phyloP scores from a whole-genome alignment of 2,797 vertebrate genomes.

The Allobates femoralis region DNA sequence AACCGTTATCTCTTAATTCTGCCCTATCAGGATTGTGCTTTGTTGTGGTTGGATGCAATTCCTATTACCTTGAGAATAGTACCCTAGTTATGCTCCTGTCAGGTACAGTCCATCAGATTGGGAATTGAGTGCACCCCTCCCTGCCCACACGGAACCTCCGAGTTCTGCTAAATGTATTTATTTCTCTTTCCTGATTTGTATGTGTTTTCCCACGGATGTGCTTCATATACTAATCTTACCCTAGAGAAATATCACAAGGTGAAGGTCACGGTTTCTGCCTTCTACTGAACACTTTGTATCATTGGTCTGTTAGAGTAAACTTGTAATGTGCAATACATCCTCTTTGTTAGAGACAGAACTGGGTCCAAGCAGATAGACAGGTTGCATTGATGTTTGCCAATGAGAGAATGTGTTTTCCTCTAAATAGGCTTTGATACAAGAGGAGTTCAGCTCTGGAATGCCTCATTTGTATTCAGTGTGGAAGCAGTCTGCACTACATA shows the following conservation, averaged over 20 bases:
- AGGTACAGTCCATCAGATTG: neutral
- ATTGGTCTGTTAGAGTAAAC: neutral
- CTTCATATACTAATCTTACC: neutral
- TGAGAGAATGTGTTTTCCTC: constrained; percentile 37
- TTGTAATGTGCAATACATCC: constrained; percentile 2
- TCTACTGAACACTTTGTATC: neutral
- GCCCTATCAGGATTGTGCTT: too few species aligned
- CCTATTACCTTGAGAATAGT: too few species aligned
- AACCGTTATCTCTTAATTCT: too few species aligned
- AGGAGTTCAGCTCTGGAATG: neutral
- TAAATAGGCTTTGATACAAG: constrained; percentile 32
- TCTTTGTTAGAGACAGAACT: constrained; percentile 17
- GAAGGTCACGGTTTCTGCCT: neutral
- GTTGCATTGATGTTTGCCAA: constrained; percentile 33
- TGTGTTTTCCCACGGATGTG: neutral
- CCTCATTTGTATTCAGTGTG: constrained; percentile 56
- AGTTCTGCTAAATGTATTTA: neutral
- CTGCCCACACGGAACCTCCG: too few species aligned
- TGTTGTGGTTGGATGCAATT: too few species aligned
- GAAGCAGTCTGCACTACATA: constrained; percentile 28
- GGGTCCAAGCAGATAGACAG: neutral
- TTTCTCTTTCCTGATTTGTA: neutral
- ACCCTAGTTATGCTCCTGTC: too few species aligned
- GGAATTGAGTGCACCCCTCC: too few species aligned
- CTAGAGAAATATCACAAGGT: neutral